Base-by-base conservation (phyloP, 2,888 invertebrate genomes). In the Lymantria dispar region DNA sequence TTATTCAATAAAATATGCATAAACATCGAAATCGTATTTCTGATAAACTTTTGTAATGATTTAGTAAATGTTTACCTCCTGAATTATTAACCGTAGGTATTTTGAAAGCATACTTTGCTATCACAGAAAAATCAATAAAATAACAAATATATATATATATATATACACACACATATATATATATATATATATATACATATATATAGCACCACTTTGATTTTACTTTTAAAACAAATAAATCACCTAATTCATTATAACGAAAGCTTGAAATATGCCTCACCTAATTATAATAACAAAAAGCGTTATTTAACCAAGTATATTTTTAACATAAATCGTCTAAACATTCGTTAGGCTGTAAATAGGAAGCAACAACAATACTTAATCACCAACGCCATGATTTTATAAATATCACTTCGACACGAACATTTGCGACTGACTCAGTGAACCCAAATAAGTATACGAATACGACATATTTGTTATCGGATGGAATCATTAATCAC, bases 401-500 rank as follows among this genome's bases (percentile, higher is more conserved):
- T 49, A 58, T 55, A 60, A 62, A 64, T 58, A 60, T 58, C 46
- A 33, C 53, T 65, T 58, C 52, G 53, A 51, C 54, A 49, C 44
- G 37, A 63, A 56, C 54, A 56, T 59, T 65, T 61, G 49, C 56
- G 45, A 58, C 46, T 56, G 54, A 50, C 51, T 52, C 50, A 11
- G 43, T 48, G 54, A 48, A 47, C 53, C 58, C 68, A 59, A 61
- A 70, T 68, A 71, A 65, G 63, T 64, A 53, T 62, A 64, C 68
- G 69, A 61, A 59, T 64, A 66, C 56, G 71, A 75, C 72, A 80
- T 79, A 80, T 83, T 80, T 80, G 81, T 79, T 82, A 81, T 76
- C 74, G 76, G 70, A 70, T 55, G 71, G 70, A 68, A 64, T 78
- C 81, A 85, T 85, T 85, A 83, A 85, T 85, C 84, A 84, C 74